Evolutionary conservation across 2,113 vertebrate species (phyloP).

Genomic region (Oreocharis arfaki): DNA sequence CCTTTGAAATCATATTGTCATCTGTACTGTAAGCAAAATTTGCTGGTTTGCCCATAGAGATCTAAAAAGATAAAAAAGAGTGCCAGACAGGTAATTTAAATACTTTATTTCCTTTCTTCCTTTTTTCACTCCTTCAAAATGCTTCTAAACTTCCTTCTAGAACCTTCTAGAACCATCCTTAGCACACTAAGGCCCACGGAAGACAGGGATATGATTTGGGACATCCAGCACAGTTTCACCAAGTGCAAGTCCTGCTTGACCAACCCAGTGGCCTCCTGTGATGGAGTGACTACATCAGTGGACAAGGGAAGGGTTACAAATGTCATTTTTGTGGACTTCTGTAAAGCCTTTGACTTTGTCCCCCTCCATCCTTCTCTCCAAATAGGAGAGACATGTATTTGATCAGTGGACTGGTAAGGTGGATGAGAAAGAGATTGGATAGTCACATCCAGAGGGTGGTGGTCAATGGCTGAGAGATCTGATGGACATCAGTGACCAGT

Average conservation of each 20-base stretch:
- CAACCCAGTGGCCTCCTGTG: neutral
- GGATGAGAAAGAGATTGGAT: neutral
- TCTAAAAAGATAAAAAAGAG: neutral
- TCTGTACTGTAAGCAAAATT: neutral
- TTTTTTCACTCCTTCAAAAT: neutral
- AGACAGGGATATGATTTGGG: neutral
- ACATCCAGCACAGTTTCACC: neutral
- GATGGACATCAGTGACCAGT: neutral
- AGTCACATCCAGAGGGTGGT: neutral
- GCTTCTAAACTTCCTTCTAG: neutral
- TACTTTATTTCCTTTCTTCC: neutral
- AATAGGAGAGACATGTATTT: neutral
- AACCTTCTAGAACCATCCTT: neutral
- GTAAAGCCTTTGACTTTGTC: neutral
- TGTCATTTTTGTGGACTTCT: neutral
- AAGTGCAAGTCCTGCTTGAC: neutral
- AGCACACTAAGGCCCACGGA: neutral
- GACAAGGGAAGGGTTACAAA: no score
- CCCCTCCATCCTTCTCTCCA: neutral
- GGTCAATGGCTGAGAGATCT: neutral
- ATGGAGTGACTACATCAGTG: neutral
- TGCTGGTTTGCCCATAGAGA: neutral
- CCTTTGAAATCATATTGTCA: neutral
- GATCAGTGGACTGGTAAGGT: neutral
- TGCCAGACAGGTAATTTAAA: neutral